Base-by-base conservation (phyloP, 2,797 vertebrate genomes). In the Amblyraja radiata region DNA sequence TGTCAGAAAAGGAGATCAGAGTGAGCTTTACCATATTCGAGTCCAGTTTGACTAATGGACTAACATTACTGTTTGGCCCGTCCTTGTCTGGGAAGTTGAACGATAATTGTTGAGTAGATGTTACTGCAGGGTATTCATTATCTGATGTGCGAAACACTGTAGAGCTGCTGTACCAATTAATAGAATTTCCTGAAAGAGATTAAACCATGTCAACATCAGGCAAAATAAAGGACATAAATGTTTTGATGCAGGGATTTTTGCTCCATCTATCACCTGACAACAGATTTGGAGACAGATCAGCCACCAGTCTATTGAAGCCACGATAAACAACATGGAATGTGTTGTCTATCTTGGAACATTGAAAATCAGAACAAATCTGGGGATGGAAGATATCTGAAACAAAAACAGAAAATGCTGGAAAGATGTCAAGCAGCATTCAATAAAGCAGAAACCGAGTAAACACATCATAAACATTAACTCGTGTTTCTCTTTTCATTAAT, bases 131-230 rank as follows among this genome's bases (percentile, higher is more conserved):
- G 18, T 74, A 21, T 39, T n/a, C 39, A 8, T 7, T 91, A 23
- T 74, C 32, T 21, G 13, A 54, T 4, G 2, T 23, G 32, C 14
- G 36, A 92, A 46, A 46, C 68, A 54, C 23, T 21, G 39, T 46
- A 14, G 90, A 92, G 16, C 25, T 54, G 16, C 25, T 54, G 71
- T 92, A 92, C 1, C 68, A 73, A 54, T 54, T 13, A 54, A 76
- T 76, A 54, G 90, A 54, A 54, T 76, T 92, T 92, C 36, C 90
- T 92, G 36, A 6, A 92, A 92, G 1, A 92, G 10, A 92, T 4
- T 90, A 76, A 92, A 68, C 13, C 11, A 25, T 54, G 68, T n/a
- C 8, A 92, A 58, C 16, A 14, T 58, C 71, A 92, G 90, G 2
- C 65, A 46, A 39, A 63, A 46, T 46, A 46, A 46, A 84, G 46